Conservation (phyloP, 1,140 invertebrate species). For the Maniola jurtina region DNA sequence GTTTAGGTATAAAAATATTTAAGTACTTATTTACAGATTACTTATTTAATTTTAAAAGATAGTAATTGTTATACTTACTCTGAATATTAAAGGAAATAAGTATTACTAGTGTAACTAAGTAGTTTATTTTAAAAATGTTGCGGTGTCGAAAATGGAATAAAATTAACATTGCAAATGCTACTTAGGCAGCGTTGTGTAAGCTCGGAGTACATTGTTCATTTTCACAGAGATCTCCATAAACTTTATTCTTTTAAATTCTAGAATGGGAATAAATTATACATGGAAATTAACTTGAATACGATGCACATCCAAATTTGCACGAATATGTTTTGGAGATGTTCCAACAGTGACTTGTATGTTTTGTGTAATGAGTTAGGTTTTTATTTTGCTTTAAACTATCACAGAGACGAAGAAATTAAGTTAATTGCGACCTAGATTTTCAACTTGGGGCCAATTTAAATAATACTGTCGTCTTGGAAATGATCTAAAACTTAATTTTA, state of each 20-base stretch:
- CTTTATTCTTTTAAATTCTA: slow-evolving; percentile 31
- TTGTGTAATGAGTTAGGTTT: not conserved
- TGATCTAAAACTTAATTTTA: not conserved
- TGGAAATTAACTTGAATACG: slow-evolving; percentile 28
- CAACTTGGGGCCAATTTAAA: not conserved
- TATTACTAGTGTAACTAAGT: slow-evolving; percentile 25
- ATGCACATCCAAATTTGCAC: slow-evolving; percentile 16
- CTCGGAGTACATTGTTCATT: slow-evolving; percentile 42
- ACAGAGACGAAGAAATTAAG: not conserved
- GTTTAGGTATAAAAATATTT: too few relatives aligned
- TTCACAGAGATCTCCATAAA: slow-evolving; percentile 38
- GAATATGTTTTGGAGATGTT: slow-evolving; percentile 17
- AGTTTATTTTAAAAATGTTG: slow-evolving; percentile 37
- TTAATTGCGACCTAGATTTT: too few relatives aligned
- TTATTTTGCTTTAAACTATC: not conserved
- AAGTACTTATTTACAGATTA: too few relatives aligned
- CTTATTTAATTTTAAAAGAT: not conserved
- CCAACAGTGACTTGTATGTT: slow-evolving; percentile 4
- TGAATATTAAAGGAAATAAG: slow-evolving; percentile 14
- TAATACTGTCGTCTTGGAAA: not conserved
- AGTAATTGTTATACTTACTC: not conserved
- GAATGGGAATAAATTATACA: slow-evolving; percentile 30
- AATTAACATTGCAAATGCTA: slow-evolving; percentile 48
- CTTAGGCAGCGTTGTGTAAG: slow-evolving; percentile 37
- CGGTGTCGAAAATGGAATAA: slow-evolving; percentile 42